Base-by-base conservation (phyloP, 2,113 vertebrate genomes). In the Osmerus mordax region DNA sequence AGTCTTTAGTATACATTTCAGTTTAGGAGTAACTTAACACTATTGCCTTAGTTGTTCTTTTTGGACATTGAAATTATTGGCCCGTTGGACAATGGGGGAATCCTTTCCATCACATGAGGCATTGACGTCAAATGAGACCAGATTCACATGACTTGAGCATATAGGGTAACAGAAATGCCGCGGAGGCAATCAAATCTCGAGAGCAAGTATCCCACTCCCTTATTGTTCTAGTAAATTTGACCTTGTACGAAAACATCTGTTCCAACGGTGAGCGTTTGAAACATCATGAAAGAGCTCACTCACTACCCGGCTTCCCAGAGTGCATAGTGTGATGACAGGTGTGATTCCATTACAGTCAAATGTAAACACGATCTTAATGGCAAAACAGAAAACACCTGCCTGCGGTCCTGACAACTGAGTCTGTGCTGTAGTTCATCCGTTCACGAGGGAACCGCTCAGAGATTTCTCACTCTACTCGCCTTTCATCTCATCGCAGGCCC, bases 401-500 rank as follows among this genome's bases (percentile, higher is more conserved):
- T 13, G 36, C 70, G 75, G 68, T 62, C 75, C 84, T 83, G 84
- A 74, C 81, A 80, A 79, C 41, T 65, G 74, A 60, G 76, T 75
- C 14, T 67, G 63, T 29, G 28, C 41, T 47, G 79, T 74, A 58
- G 12, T 25, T 67, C 3, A 71, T 61, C 71, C 55, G 75, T 80
- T 82, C 82, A 89, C 71, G 80, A 18, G 83, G 69, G 78, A 85
- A 66, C 19, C 3, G 51, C 84, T 87, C 75, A 82, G 87, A 82
- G 85, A 60, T 25, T 21, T 18, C 11, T 60, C 21, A 12, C 18
- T 60, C 18, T 60, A 21, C 21, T 60, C 41, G 6, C 19, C 58
- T 60, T 21, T 60, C 21, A 21, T 60, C 55, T 56, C 55, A 4
- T 56, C 15, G 16, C 41, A 47, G 54, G 54, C n/a, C 15, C 54